These are phyloP conservation scores for Ovis canadensis DNA, from an alignment of 2,113 vertebrate genomes.

Conservation along the genomic window DNA sequence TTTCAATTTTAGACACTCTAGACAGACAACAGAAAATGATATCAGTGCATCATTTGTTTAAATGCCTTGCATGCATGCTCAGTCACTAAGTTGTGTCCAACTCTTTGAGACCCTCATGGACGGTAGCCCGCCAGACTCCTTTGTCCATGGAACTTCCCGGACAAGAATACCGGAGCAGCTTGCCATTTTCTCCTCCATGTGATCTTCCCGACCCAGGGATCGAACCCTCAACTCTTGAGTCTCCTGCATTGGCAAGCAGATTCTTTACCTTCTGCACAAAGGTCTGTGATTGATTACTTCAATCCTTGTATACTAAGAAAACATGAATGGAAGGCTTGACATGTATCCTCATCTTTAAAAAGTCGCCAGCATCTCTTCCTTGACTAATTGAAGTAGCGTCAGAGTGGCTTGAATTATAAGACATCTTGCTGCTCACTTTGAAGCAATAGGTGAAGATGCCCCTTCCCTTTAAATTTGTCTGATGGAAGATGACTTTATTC, in stretches of 20 bases:
- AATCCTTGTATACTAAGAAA: neutral
- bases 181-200: neutral
- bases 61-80: neutral
- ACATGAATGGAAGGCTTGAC: neutral
- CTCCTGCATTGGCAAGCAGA: neutral
- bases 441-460: neutral
- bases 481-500: slow-evolving; percentile 18
- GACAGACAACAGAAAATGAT: neutral
- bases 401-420: neutral
- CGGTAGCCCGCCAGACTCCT: neutral
- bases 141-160: neutral
- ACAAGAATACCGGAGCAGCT: neutral
- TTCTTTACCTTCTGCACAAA: neutral
- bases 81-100: neutral
- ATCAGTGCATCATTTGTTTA: neutral
- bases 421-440: neutral
- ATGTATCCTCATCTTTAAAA: neutral
- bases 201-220: neutral
- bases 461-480: slow-evolving; percentile 14
- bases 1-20: neutral
- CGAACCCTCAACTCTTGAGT: neutral
- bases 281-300: neutral
- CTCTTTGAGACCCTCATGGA: neutral
- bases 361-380: neutral
- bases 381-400: neutral